A percentile compares a stretch with the other conserved stretches of the same genome.
phyloP scores from a whole-genome alignment of 2,113 vertebrate genomes.

The Coptodon rendalli region DNA sequence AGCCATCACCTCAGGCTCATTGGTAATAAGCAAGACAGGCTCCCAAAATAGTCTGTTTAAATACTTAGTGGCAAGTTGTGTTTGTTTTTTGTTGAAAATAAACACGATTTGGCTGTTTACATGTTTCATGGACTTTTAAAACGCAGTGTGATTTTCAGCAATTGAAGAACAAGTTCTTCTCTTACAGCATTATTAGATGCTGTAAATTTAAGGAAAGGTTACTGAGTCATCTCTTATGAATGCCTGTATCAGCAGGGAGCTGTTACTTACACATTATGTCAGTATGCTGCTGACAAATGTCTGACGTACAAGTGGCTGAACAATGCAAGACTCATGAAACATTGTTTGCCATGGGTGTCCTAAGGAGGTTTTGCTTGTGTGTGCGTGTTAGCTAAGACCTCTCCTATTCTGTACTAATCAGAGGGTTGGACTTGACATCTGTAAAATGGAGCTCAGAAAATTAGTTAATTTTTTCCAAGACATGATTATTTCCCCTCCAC shows the following conservation, averaged over 20 bases:
- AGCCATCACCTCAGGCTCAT: conserved; percentile 2
- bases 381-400: neutral
- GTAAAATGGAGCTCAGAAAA: neutral
- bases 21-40: neutral
- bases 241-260: neutral
- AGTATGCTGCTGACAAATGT: neutral
- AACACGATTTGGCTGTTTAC: neutral
- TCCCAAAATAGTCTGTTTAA: neutral
- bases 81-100: neutral
- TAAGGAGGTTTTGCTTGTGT: neutral
- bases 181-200: neutral
- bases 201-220: neutral
- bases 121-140: neutral
- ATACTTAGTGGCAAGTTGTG: neutral
- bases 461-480: neutral
- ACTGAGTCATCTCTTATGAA: neutral
- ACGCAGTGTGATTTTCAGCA: neutral
- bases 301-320: neutral
- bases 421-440: neutral
- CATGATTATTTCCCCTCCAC: neutral
- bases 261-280: neutral
- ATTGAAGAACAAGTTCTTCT: neutral
- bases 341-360: neutral
- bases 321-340: neutral
- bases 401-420: neutral